These are phyloP conservation scores for Therioaphis trifolii DNA, from an alignment of 2,888 invertebrate species.

Conservation along the genomic window DNA sequence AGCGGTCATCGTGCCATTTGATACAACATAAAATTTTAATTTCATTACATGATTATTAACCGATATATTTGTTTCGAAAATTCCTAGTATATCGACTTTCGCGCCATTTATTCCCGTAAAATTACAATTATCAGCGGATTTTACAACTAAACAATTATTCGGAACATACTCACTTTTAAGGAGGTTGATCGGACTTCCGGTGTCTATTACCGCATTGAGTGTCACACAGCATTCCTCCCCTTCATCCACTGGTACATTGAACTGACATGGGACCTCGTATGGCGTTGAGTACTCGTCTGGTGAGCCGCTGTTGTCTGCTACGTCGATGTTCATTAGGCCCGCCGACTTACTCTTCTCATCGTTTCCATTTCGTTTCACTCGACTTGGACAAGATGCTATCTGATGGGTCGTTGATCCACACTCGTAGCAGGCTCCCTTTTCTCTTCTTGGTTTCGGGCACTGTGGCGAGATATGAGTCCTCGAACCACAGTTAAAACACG, in stretches of 20 bases:
- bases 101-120: too few relatives aligned
- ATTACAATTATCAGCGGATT: too few relatives aligned
- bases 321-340: not conserved
- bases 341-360: not conserved
- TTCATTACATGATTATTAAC: too few relatives aligned
- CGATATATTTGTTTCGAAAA: too few relatives aligned
- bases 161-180: too few relatives aligned
- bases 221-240: not conserved
- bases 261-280: not conserved
- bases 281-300: not conserved
- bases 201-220: not conserved
- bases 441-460: not conserved
- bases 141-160: too few relatives aligned
- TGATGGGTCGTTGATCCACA: not conserved
- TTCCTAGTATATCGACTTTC: too few relatives aligned
- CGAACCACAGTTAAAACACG: too few relatives aligned
- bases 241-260: not conserved
- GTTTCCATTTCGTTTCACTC: not conserved
- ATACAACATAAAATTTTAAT: too few relatives aligned
- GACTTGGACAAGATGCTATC: not conserved
- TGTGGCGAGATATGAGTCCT: too few relatives aligned
- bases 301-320: not conserved
- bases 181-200: constrained; percentile 12
- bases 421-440: constrained; percentile 13
- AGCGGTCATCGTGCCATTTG: too few relatives aligned